Evolutionary conservation across 2,113 vertebrate genomes (phyloP).

Genomic region (Genyomyrus donnyi): DNA sequence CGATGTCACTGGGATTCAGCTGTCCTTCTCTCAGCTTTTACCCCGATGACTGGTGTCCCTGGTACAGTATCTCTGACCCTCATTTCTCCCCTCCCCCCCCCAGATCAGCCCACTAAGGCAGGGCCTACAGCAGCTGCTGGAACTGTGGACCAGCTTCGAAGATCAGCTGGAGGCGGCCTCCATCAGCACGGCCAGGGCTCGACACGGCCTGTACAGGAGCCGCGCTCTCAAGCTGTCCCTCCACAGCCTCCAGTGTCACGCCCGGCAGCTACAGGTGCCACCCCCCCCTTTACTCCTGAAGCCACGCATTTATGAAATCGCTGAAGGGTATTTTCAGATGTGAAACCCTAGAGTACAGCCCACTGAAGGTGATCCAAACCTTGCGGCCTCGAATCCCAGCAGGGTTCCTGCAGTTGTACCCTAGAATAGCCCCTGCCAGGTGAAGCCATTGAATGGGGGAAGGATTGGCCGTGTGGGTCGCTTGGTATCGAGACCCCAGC

Average conservation of each 20-base stretch:
- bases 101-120: slow-evolving; percentile 57
- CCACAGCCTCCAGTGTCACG: slow-evolving; percentile 49
- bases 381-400: not conserved
- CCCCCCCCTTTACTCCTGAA: not conserved
- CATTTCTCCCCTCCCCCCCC: not conserved
- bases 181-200: slow-evolving; percentile 43
- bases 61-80: not conserved
- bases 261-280: slow-evolving; percentile 71
- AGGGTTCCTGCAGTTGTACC: not conserved
- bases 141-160: slow-evolving; percentile 60
- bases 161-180: slow-evolving; percentile 44
- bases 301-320: not conserved
- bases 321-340: not conserved
- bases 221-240: slow-evolving; percentile 48
- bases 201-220: slow-evolving; percentile 53
- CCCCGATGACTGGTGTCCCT: not conserved
- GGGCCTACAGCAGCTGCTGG: slow-evolving; percentile 44
- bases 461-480: not conserved
- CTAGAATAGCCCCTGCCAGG: not conserved
- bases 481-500: not conserved
- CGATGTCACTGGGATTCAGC: not conserved
- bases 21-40: not conserved
- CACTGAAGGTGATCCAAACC: not conserved
- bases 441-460: not conserved
- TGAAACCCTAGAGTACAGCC: not conserved